phyloP scores from a whole-genome alignment of 2,113 vertebrate species.

The Pterocles burchelli region DNA sequence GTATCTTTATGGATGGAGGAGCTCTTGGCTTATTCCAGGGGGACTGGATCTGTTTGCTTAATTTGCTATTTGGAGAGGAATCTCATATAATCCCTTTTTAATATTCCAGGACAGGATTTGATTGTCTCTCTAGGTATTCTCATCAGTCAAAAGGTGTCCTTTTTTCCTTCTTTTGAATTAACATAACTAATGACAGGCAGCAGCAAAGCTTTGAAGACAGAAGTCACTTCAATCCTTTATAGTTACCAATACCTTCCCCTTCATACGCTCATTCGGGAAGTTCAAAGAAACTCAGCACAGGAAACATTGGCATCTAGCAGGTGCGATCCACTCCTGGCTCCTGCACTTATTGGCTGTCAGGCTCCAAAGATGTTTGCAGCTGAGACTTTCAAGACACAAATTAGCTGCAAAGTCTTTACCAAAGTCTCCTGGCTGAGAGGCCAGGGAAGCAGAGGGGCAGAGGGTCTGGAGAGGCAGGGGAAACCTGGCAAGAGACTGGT shows the following conservation, averaged over 20 bases:
- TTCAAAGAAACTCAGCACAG: slow-evolving; percentile 28
- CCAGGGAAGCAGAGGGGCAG: neutral
- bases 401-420: neutral
- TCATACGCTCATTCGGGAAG: neutral
- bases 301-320: neutral
- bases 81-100: slow-evolving; percentile 23
- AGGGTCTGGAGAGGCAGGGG: neutral
- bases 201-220: slow-evolving; percentile 10
- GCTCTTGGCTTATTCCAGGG: neutral
- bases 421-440: neutral
- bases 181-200: slow-evolving; percentile 13
- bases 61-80: neutral
- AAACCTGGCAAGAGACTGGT: neutral
- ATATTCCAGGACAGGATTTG: neutral
- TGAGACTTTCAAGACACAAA: neutral
- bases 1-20: neutral
- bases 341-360: neutral
- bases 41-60: neutral
- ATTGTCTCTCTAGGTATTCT: slow-evolving; percentile 9
- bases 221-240: neutral
- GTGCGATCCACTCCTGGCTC: neutral
- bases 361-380: neutral
- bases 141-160: neutral
- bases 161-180: neutral
- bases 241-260: neutral